Conservation (phyloP, 2,113 vertebrate species). For the Merops nubicus region DNA sequence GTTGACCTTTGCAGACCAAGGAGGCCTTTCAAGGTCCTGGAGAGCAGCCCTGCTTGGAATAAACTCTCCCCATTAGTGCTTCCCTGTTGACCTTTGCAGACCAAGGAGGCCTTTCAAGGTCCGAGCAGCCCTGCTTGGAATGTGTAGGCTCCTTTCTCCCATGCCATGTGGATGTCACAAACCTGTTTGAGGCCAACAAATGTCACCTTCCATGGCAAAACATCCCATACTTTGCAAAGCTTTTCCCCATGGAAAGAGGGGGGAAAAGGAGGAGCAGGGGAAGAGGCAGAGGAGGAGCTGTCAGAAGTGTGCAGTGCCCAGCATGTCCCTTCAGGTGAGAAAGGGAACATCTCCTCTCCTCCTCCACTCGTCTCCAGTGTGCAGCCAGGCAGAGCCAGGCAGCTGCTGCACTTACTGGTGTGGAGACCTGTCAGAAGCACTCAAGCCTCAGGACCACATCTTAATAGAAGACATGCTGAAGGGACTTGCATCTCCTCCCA, state of each 20-base stretch:
- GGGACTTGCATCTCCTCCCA: neutral
- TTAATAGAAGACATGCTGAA: neutral
- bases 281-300: neutral
- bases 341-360: neutral
- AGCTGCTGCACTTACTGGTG: neutral
- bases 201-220: neutral
- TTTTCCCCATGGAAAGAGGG: neutral
- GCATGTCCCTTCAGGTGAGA: neutral
- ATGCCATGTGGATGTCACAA: neutral
- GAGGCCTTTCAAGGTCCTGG: neutral
- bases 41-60: neutral
- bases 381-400: neutral
- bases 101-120: neutral
- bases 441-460: neutral
- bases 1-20: neutral
- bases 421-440: neutral
- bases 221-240: neutral
- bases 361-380: neutral
- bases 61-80: too few species aligned
- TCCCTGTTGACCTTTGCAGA: neutral
- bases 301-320: accelerated
- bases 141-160: neutral
- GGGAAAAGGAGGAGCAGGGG: neutral
- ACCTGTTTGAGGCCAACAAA: neutral
- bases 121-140: neutral